Evolutionary conservation across 1,140 invertebrate genomes (phyloP).

Genomic region (Papilio xuthus): DNA sequence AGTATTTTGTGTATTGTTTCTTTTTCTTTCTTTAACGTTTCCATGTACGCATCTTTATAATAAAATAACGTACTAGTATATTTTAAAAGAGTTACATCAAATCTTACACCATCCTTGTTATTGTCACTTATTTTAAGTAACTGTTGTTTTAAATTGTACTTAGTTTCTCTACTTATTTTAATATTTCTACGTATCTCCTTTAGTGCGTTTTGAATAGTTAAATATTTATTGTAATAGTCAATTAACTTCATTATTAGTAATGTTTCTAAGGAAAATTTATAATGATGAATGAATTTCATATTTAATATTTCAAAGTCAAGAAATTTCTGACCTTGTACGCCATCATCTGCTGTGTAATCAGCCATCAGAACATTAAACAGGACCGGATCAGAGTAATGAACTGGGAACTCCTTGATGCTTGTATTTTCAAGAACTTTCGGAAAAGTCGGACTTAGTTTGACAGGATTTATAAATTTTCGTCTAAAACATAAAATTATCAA

Average conservation of each 20-base stretch:
- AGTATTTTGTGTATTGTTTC: slow-evolving; percentile 56
- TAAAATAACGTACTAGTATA: slow-evolving; percentile 62
- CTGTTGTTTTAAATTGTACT: slow-evolving; percentile 63
- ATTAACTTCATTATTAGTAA: slow-evolving; percentile 56
- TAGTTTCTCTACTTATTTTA: slow-evolving; percentile 65
- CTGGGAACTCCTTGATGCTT: slow-evolving; percentile 39
- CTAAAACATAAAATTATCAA: slow-evolving; percentile 40
- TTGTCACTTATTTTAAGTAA: slow-evolving; percentile 57
- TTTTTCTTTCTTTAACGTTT: slow-evolving; percentile 55
- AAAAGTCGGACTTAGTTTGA: slow-evolving; percentile 59
- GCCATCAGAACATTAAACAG: slow-evolving; percentile 55
- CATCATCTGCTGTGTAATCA: slow-evolving; percentile 43
- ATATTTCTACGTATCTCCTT: slow-evolving; percentile 54
- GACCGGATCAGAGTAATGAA: slow-evolving; percentile 60
- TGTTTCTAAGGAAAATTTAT: slow-evolving; percentile 65
- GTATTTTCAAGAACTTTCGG: slow-evolving; percentile 59
- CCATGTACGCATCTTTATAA: slow-evolving; percentile 58
- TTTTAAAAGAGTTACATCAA: slow-evolving; percentile 67
- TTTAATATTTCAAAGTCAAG: slow-evolving; percentile 62
- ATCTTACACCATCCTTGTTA: slow-evolving; percentile 61
- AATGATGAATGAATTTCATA: slow-evolving; percentile 65
- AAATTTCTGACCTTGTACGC: slow-evolving; percentile 54
- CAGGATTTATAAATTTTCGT: slow-evolving; percentile 35
- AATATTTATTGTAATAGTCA: slow-evolving; percentile 55
- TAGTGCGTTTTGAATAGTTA: slow-evolving; percentile 45